These are phyloP conservation scores for Pluvianellus socialis DNA, from an alignment of 2,113 vertebrate genomes.

Conservation along the genomic window DNA sequence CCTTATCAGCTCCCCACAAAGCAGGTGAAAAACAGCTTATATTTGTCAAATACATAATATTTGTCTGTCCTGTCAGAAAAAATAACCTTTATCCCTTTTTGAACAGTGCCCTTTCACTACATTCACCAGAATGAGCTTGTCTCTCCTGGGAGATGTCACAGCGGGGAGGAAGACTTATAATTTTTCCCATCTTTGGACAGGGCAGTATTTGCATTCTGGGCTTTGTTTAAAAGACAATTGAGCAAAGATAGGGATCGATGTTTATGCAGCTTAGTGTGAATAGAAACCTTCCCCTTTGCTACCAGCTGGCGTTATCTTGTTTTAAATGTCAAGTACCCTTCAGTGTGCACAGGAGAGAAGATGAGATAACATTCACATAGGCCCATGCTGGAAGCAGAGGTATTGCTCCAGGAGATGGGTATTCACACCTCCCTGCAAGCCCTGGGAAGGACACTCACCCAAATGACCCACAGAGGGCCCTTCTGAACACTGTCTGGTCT, in stretches of 20 bases:
- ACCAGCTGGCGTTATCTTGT: slow-evolving; percentile 48
- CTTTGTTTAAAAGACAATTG: slow-evolving; percentile 60
- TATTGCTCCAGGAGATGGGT: not conserved
- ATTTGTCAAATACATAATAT: not conserved
- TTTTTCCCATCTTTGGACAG: not conserved
- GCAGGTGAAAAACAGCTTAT: not conserved
- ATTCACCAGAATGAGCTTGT: not conserved
- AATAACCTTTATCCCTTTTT: not conserved
- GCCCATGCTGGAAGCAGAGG: not conserved
- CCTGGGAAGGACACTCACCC: not conserved
- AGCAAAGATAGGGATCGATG: slow-evolving; percentile 56
- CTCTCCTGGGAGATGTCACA: not conserved
- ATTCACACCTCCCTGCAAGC: not conserved
- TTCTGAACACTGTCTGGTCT: not conserved
- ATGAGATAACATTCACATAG: slow-evolving; percentile 56
- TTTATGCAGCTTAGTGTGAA: slow-evolving; percentile 11
- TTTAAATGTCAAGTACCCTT: slow-evolving; percentile 67
- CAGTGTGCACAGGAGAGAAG: slow-evolving; percentile 19
- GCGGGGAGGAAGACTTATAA: not conserved
- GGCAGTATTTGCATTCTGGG: slow-evolving; percentile 23
- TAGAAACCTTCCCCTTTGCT: slow-evolving; percentile 28
- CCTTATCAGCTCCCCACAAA: not conserved
- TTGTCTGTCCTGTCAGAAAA: not conserved
- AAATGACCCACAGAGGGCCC: not conserved
- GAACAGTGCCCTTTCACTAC: not conserved